Evolutionary conservation across 1,140 invertebrate genomes (phyloP).

Genomic region (Trichonephila inaurata): DNA sequence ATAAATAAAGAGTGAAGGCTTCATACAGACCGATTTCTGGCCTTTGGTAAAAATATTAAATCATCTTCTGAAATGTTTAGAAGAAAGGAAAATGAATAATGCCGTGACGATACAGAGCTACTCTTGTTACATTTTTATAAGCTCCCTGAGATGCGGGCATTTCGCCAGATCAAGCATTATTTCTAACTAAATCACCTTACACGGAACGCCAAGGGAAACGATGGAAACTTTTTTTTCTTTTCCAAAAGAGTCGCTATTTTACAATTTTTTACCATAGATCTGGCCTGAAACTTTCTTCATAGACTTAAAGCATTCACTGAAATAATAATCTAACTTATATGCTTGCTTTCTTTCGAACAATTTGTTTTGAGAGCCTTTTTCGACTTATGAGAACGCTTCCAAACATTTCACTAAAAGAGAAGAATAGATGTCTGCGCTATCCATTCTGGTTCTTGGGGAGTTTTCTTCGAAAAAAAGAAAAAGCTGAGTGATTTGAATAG

Average conservation of each 20-base stretch:
- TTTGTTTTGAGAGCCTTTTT: constrained; percentile 35
- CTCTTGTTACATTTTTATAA: constrained; percentile 56
- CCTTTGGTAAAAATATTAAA: constrained; percentile 9
- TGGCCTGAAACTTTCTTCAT: not conserved
- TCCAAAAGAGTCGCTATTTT: not conserved
- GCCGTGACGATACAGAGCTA: not conserved
- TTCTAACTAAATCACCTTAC: constrained; percentile 55
- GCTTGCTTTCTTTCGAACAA: constrained; percentile 7
- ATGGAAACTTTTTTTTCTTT: not conserved
- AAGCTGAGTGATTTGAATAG: not conserved
- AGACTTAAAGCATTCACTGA: constrained; percentile 18
- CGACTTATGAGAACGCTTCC: constrained; percentile 14
- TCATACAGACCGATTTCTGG: not conserved
- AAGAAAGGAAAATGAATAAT: constrained; percentile 38
- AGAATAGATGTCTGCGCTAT: not conserved
- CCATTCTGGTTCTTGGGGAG: not conserved
- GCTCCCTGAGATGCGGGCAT: constrained; percentile 11
- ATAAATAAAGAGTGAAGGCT: constrained; percentile 6
- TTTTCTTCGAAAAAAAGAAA: not conserved
- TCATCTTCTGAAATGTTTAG: not conserved
- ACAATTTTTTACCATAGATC: constrained; percentile 35
- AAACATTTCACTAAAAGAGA: constrained; percentile 2
- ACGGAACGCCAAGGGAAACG: not conserved
- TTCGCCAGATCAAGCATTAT: constrained; percentile 36
- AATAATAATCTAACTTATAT: constrained; percentile 39